phyloP scores from a whole-genome alignment of 1,140 invertebrate species.

The Drosophila sproati region DNA sequence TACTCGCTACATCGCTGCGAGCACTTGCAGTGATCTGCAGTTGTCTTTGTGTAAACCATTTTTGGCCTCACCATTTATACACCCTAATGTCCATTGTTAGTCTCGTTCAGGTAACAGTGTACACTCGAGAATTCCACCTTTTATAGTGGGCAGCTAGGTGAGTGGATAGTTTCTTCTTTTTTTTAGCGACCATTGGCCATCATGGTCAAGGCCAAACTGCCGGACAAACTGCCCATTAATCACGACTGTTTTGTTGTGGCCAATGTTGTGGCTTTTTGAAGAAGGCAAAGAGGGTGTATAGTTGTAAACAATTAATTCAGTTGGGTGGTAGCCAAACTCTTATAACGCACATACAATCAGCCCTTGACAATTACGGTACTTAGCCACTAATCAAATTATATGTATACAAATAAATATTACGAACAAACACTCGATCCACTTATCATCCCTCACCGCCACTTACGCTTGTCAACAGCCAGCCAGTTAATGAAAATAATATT shows the following conservation, averaged over 20 bases:
- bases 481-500: constrained; percentile 74
- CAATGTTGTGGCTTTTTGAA: constrained; percentile 71
- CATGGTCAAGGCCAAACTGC: constrained; percentile 46
- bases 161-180: constrained; percentile 32
- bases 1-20: constrained; percentile 38
- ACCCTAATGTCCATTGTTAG: constrained; percentile 39
- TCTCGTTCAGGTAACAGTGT: constrained; percentile 16
- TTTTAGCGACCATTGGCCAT: constrained; percentile 38
- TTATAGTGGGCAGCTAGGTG: constrained; percentile 1
- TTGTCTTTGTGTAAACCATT: constrained; percentile 47
- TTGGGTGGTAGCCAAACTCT: constrained; percentile 9
- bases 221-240: constrained; percentile 54
- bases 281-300: constrained; percentile 30
- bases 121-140: constrained; percentile 39
- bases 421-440: constrained; percentile 68
- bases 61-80: constrained; percentile 19
- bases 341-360: neutral
- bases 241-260: constrained; percentile 61
- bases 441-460: constrained; percentile 63
- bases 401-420: constrained; percentile 35
- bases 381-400: constrained; percentile 76
- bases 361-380: constrained; percentile 42
- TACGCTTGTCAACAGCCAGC: constrained; percentile 53
- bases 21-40: constrained; percentile 79
- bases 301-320: constrained; percentile 5